phyloP scores from a whole-genome alignment of 2,888 invertebrate genomes.

The Dione juno region DNA sequence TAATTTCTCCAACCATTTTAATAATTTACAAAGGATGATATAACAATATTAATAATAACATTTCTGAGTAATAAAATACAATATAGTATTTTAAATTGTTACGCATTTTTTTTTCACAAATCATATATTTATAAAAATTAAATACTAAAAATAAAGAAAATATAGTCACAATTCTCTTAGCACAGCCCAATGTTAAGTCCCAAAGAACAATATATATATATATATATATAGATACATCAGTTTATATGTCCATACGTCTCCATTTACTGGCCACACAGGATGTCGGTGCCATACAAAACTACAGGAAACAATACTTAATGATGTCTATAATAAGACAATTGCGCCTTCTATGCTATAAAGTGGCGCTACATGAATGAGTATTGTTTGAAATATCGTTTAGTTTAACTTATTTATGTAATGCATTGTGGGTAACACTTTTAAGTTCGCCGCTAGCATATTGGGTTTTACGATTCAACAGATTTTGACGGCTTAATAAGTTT shows the following conservation, averaged over 20 bases:
- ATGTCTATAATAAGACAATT: slow-evolving; percentile 74
- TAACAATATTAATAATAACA: too few relatives aligned
- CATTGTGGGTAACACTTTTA: slow-evolving; percentile 10
- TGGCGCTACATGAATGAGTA: slow-evolving; percentile 48
- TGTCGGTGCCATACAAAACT: slow-evolving; percentile 70
- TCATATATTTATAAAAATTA: too few relatives aligned
- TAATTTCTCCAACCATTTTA: too few relatives aligned
- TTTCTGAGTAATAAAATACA: too few relatives aligned
- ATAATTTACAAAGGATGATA: too few relatives aligned
- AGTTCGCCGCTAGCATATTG: slow-evolving; percentile 1
- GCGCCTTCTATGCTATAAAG: slow-evolving; percentile 50
- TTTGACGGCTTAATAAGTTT: background rate
- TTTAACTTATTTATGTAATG: slow-evolving; percentile 20
- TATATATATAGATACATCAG: background rate
- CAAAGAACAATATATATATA: background rate
- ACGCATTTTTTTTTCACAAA: too few relatives aligned
- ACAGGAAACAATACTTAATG: slow-evolving; percentile 76
- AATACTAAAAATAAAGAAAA: too few relatives aligned
- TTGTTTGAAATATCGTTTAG: slow-evolving; percentile 33
- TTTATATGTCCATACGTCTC: background rate
- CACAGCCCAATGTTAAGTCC: background rate
- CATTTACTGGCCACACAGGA: slow-evolving; percentile 52
- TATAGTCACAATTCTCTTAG: background rate
- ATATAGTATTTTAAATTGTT: too few relatives aligned
- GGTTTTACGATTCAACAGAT: slow-evolving; percentile 11